Conservation (phyloP, 2,888 invertebrate species). For the Candidula unifasciata region DNA sequence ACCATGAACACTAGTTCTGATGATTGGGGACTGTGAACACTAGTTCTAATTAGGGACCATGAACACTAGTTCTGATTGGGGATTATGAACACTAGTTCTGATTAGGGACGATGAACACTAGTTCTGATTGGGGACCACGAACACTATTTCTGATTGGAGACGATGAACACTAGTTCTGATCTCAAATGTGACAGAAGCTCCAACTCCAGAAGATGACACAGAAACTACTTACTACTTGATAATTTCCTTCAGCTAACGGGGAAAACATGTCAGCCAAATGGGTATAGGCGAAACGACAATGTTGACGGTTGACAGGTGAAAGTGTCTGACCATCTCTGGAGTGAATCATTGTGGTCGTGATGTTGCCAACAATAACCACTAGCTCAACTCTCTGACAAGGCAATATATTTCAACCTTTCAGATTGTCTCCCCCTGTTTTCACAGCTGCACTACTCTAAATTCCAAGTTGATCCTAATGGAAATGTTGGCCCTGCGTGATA, state of each 20-base stretch:
- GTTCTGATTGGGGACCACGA: no score
- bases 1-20: no score
- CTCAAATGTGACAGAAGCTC: no score
- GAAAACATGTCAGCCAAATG: neutral
- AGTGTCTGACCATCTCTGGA: neutral
- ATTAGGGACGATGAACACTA: no score
- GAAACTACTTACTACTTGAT: neutral
- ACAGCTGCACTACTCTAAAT: neutral
- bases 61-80: no score
- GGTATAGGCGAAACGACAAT: neutral
- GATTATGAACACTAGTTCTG: no score
- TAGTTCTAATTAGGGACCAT: no score
- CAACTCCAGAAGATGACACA: no score
- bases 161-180: no score
- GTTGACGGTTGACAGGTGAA: neutral
- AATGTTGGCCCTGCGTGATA: neutral
- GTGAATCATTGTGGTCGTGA: conserved; percentile 26
- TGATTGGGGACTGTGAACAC: no score
- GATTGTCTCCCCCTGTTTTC: neutral
- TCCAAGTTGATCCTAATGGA: conserved; percentile 28
- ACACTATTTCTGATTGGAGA: no score
- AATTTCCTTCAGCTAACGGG: neutral
- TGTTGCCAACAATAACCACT: neutral
- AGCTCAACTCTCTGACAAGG: neutral
- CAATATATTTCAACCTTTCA: conserved; percentile 25